Percentiles rank a stretch among this genome's conserved stretches.
phyloP scores from a whole-genome alignment of 2,888 invertebrate species.

The Nomada lathburiana region DNA sequence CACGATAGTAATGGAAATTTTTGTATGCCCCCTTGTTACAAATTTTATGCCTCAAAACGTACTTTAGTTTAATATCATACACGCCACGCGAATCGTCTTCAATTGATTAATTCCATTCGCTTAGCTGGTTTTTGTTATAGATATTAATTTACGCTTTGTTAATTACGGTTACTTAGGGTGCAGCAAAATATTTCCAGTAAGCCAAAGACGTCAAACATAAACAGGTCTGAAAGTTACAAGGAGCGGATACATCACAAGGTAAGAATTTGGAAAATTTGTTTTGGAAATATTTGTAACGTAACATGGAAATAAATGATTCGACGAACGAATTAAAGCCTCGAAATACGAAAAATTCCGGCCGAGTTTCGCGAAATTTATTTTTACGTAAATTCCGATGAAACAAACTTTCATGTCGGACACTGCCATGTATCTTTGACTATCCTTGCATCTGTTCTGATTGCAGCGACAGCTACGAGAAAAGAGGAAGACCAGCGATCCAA shows the following conservation, averaged over 20 bases:
- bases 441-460: slow-evolving; percentile 75
- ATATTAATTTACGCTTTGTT: slow-evolving; percentile 72
- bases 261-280: slow-evolving; percentile 54
- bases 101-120: slow-evolving; percentile 26
- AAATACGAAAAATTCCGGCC: neutral
- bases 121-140: slow-evolving; percentile 39
- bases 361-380: slow-evolving; percentile 20
- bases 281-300: neutral
- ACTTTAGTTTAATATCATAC: neutral
- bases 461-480: slow-evolving; percentile 89
- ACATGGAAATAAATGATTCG: slow-evolving; percentile 6
- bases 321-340: slow-evolving; percentile 3
- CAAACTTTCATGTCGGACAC: neutral
- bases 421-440: slow-evolving; percentile 13
- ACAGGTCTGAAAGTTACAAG: slow-evolving; percentile 91
- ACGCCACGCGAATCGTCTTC: neutral
- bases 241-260: slow-evolving; percentile 87
- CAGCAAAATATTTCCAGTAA: slow-evolving; percentile 84
- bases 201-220: slow-evolving; percentile 85
- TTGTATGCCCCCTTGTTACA: too few relatives aligned
- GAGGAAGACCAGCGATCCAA: slow-evolving; percentile 93
- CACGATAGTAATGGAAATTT: neutral
- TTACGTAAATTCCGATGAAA: neutral
- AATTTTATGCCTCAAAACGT: neutral
- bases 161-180: slow-evolving; percentile 78